phyloP scores from a whole-genome alignment of 1,140 invertebrate species.

The Neotoxoptera formosana region DNA sequence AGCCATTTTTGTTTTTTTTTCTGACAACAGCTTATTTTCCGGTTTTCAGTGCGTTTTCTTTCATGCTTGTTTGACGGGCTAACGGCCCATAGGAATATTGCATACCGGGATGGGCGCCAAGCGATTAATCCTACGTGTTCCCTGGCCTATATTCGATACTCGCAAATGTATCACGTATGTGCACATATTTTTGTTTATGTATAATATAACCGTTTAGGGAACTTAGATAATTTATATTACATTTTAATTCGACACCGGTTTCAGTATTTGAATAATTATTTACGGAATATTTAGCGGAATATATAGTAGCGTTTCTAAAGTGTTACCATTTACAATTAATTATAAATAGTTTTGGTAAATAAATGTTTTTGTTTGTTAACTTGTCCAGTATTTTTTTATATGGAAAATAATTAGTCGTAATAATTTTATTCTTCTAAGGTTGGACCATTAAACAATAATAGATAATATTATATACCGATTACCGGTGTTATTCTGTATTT shows the following conservation, averaged over 20 bases:
- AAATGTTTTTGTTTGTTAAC: neutral
- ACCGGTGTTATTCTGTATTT: neutral
- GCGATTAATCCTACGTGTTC: conserved; percentile 7
- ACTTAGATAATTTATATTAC: neutral
- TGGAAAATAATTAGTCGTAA: neutral
- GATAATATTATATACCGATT: neutral
- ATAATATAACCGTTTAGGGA: neutral
- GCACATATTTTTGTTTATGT: neutral
- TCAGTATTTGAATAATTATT: neutral
- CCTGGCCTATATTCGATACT: conserved; percentile 47
- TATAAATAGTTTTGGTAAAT: neutral
- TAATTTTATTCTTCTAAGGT: neutral
- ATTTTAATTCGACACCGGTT: neutral
- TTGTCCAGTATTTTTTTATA: neutral
- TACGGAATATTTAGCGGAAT: neutral
- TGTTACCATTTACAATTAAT: neutral
- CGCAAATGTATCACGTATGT: conserved; percentile 12
- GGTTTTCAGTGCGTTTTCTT: conserved; percentile 22
- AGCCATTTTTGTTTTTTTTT: conserved; percentile 17
- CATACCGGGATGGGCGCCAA: conserved; percentile 55
- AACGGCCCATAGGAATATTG: conserved; percentile 18
- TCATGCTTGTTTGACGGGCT: conserved; percentile 23
- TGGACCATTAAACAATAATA: neutral
- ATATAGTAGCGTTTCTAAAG: no score
- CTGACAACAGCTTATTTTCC: conserved; percentile 45